Base-by-base conservation (phyloP, 2,113 vertebrate species). In the Picathartes gymnocephalus region DNA sequence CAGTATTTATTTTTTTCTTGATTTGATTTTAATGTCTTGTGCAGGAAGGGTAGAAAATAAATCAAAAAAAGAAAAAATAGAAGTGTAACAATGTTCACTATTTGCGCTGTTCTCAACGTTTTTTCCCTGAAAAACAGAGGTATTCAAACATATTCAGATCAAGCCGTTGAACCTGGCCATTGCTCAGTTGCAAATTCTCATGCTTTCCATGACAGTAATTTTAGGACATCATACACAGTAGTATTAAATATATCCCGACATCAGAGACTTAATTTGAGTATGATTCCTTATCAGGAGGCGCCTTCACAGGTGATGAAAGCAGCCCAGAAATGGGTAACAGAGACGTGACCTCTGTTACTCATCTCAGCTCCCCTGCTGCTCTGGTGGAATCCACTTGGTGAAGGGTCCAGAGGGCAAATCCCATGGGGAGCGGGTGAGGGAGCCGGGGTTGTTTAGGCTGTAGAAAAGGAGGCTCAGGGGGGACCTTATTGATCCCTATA, bases 291-390 rank as follows among this genome's bases (percentile, higher is more conserved):
- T 6, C 39, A 30, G 27, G 6, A 11, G 50, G 17, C 47, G 37
- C 17, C 27, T 66, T 33, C 30, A 28, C 31, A 31, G 45, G 7
- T 6, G 53, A 28, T 2, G 1, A 20, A 48, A 61, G 18, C 7
- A 24, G 53, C 18, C 27, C 40, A 40, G 48, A 24, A 61, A 48
- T 0, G 6, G 23, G 0, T 3, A 24, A 10, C 2, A 35, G 27
- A 1, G 11, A 4, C 37, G 6, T 0, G 0, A 17, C 5, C 35
- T 13, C 30, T 1, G 16, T 5, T 5, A 12, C 6, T 16, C 68
- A 3, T 9, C 19, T 39, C n/a, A 9, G 31, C 13, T 27, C 42
- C 31, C n/a, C 6, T 7, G 11, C 9, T 9, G 27, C 28, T 18
- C 10, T 3, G 4, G 12, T 3, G 24, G 21, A 25, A 56, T 7